Base-by-base conservation (phyloP, 2,797 vertebrate genomes). In the Heterohyrax brucei region DNA sequence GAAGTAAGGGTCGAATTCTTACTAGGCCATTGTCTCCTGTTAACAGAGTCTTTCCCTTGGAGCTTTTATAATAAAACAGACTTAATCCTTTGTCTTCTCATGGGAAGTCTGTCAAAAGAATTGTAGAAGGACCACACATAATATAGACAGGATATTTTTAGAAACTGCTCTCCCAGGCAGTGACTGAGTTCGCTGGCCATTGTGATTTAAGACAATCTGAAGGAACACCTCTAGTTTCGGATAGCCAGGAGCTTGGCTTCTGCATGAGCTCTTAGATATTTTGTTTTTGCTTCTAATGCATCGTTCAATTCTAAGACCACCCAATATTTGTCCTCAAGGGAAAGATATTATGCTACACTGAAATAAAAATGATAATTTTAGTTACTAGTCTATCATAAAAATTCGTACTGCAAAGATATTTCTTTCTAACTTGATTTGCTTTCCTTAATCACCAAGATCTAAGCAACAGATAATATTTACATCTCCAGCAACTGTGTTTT, bases 401-500 rank as follows among this genome's bases (percentile, higher is more conserved):
- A 33, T 66, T 72, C 87, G 22, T 95, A 89, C 91, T 39, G 70
- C 39, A 81, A 73, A 59, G 10, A 89, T 2, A 12, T 81, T 92
- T 97, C 72, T 59, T 95, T 72, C 86, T 94, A 64, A 85, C 87
- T 93, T 90, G 30, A 95, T 94, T 95, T 93, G 59, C 16, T 93
- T 94, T 82, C 10, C 19, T 88, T 91, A 70, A 30, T 56, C 80
- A 91, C n/a, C 46, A 91, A 91, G 24, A 83, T 68, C n/a, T 80
- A 97, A 93, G 90, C n/a, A 89, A 87, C n/a, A 75, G 68, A 78
- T 94, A 87, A 82, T 73, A 79, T 95, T 96, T 96, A 73, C 93
- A 61, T 79, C 30, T 96, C 62, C 78, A 92, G 62, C 78, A 95
- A 90, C 82, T 88, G 82, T 96, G 81, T 82, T 95, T 89, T 81